Conservation (phyloP, 2,888 invertebrate genomes). For the Proisotoma minuta region DNA sequence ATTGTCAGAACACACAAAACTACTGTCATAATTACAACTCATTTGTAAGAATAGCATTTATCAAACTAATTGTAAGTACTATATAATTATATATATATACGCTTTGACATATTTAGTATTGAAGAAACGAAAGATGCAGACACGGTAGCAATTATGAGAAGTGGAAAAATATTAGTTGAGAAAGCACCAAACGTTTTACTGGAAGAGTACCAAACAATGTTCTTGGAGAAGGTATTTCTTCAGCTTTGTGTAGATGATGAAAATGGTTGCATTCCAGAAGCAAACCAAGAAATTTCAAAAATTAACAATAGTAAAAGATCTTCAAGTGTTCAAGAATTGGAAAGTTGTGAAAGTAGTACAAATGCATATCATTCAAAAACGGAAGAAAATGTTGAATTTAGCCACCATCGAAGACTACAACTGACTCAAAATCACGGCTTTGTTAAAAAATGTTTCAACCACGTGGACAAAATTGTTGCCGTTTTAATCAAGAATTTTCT, state of each 20-base stretch:
- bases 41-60: no score
- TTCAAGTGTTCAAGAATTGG: not conserved
- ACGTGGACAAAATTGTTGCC: no score
- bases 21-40: conserved; percentile 90
- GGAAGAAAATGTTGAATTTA: no score
- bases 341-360: no score
- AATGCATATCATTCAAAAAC: no score
- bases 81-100: no score
- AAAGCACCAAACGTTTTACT: not conserved
- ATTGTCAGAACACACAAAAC: conserved; percentile 84
- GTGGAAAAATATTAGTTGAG: not conserved
- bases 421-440: not conserved
- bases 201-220: not conserved
- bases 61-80: no score
- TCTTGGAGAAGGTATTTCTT: not conserved
- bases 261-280: not conserved
- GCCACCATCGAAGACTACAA: no score
- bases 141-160: conserved; percentile 58
- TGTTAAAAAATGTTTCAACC: no score
- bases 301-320: not conserved
- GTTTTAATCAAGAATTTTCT: not conserved
- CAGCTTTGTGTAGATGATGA: not conserved
- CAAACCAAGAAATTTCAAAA: not conserved
- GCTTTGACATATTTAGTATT: no score
- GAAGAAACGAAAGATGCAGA: conserved; percentile 90